Base-by-base conservation (phyloP, 2,888 invertebrate species). In the Micoletzkya japonica region DNA sequence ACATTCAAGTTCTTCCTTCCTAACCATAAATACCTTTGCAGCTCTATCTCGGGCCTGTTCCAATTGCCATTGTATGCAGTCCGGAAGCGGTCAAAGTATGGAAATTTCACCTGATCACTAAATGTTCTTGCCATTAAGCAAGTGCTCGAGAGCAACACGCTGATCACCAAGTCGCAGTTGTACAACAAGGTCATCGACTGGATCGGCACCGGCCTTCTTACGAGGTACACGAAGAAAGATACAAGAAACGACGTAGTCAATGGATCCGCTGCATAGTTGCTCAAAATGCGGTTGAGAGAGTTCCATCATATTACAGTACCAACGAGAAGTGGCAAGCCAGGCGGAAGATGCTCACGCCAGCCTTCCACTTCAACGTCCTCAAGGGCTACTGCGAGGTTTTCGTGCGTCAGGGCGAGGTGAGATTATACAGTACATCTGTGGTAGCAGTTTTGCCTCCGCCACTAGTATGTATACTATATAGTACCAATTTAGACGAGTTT, bases 291-390 rank as follows among this genome's bases (percentile, higher is more conserved):
- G 26, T 10, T 26, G 28, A 4, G 2, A 14, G 26, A 10, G 28
- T 26, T 3, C 7, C 26, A 56, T 6, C 30, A 28, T 4, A 20
- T 1, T 63, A 4, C 17, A 63, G 68, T 81, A 39, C 73, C 86
- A 88, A 87, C 6, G 79, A 80, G 3, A 88, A 88, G 80, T 88
- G 88, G 88, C 83, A 85, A 34, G 73, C 72, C 0, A 79, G 88
- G 54, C 77, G 88, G 32, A 87, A 87, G 73, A 78, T 88, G 77
- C 79, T 88, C 63, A 88, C 88, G 0, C 88, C 88, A 3, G 86
- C 88, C 0, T 88, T 88, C 76, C 88, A 88, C 79, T 89, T 88
- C 81, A 86, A 86, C 69, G 87, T 89, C 57, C 81, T 88, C 59
- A 82, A 87, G 52, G 86, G 87, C 4, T 63, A 63, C 34, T 32